A percentile compares a stretch with the other conserved stretches of the same genome.
These are phyloP conservation scores for Tyrannus savana DNA, from an alignment of 2,113 vertebrate species.

Conservation along the genomic window DNA sequence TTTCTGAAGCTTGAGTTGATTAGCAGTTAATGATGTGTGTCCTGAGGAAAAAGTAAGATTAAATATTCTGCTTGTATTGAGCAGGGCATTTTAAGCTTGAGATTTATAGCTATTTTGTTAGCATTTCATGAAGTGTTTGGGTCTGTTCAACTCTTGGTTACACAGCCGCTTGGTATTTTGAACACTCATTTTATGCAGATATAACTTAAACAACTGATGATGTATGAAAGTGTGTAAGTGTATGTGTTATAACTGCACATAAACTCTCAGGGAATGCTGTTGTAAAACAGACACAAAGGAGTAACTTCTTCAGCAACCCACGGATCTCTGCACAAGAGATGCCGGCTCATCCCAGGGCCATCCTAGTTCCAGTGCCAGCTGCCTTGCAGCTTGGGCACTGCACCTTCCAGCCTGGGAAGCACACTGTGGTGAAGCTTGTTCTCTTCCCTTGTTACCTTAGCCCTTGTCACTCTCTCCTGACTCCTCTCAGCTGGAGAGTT, in stretches of 20 bases:
- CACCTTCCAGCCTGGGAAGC: not conserved
- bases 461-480: not conserved
- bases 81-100: constrained; percentile 66
- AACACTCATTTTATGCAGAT: constrained; percentile 59
- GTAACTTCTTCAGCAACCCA: not conserved
- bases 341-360: not conserved
- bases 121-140: constrained; percentile 62
- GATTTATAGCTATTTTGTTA: constrained; percentile 64
- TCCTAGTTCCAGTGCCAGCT: not conserved
- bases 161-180: constrained; percentile 40
- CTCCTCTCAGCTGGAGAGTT: not conserved
- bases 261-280: not conserved
- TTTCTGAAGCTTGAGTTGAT: constrained; percentile 77
- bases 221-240: not conserved
- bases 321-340: not conserved
- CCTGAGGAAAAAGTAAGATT: constrained; percentile 74
- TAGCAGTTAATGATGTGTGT: constrained; percentile 79
- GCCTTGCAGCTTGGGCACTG: not conserved
- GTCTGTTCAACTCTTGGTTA: constrained; percentile 37
- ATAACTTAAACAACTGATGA: constrained; percentile 47
- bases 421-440: fast-evolving
- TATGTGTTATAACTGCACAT: not conserved
- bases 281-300: not conserved
- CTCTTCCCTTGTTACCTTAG: not conserved
- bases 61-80: constrained; percentile 69